Base-by-base conservation (phyloP, 2,113 vertebrate species). In the Echinops telfairi region DNA sequence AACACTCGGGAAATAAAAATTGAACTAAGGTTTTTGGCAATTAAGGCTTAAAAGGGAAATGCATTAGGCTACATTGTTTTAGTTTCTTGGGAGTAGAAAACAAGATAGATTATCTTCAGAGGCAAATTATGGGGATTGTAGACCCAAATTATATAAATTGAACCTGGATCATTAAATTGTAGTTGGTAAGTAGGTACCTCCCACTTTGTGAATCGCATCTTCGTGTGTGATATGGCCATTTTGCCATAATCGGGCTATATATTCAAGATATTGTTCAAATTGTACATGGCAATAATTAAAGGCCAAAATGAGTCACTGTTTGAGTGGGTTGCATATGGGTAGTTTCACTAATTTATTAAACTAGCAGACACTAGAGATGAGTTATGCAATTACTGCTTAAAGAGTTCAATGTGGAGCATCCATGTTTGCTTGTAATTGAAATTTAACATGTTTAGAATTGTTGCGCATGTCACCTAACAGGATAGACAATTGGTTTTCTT, bases 261-360 rank as follows among this genome's bases (percentile, higher is more conserved):
- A 76, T 76, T 96, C 90, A 92, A 90, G 62, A 60, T 91, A 76
- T 89, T 83, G 33, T 88, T 95, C 73, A 83, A 20, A 66, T 93
- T 88, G 81, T 91, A 27, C 87, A 89, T 94, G 90, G 75, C 80
- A 95, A 84, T 95, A 86, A 95, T 94, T 93, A 75, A 91, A 6
- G 93, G 70, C 94, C 64, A 81, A 27, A 62, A 36, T 94, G 93
- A 96, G 47, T 96, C 94, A 95, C 33, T 86, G 82, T 53, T 83
- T 83, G 93, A 93, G 92, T 94, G 64, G 90, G 76, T 23, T 90
- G 73, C 29, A 53, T 94, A 27, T 90, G 38, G 57, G 40, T 90
- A 76, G 76, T 62, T 91, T 83, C 27, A 43, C n/a, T 83, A 70
- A 85, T 76, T 85, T 92, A 81, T 64, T 60, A 60, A 93, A 86